Base-by-base conservation (phyloP, 2,113 vertebrate species). In the Neoarius graeffei region DNA sequence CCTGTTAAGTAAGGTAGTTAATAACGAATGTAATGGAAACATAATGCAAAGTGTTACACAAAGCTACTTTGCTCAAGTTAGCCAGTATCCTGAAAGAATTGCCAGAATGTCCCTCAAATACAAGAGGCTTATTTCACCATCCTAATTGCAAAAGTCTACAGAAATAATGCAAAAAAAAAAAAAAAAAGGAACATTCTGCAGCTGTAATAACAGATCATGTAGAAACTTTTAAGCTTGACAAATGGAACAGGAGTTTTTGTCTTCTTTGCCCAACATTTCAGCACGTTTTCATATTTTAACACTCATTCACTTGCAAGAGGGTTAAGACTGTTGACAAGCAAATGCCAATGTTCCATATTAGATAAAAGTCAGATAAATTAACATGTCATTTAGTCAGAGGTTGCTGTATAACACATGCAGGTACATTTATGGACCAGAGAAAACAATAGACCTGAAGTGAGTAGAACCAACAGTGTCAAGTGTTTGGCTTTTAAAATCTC, bases 301-400 rank as follows among this genome's bases (percentile, higher is more conserved):
- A n/a, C 23, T 66, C 62, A 15, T 52, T 50, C 4, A 54, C 50
- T n/a, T 9, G 25, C 50, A 79, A n/a, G 48, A 11, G 23, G 23
- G 42, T 25, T 54, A n/a, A 25, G 57, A 13, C 13, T 14, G 56
- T 69, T 60, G 59, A 73, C 87, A 56, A 13, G 6, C 48, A 59
- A 42, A 81, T 20, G 42, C 15, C 50, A 60, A 79, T 5, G 35
- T 25, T 30, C 82, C 42, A 35, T 84, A 15, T 57, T 19, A 50
- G 3, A 50, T 76, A 50, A 76, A 50, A 48, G 84, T 30, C 23
- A 64, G 80, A 67, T 48, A 67, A 86, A 54, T 62, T 83, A 60
- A 69, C n/a, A n/a, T n/a, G 19, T 25, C 30, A 23, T 20, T 57
- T 23, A 48, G 27, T 7, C 69, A 35, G 69, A 74, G 67, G 27